Evolutionary conservation across 2,888 invertebrate species (phyloP), one percentile per base, ranked within the genome.

Genomic region (Tachystola acroxantha): DNA sequence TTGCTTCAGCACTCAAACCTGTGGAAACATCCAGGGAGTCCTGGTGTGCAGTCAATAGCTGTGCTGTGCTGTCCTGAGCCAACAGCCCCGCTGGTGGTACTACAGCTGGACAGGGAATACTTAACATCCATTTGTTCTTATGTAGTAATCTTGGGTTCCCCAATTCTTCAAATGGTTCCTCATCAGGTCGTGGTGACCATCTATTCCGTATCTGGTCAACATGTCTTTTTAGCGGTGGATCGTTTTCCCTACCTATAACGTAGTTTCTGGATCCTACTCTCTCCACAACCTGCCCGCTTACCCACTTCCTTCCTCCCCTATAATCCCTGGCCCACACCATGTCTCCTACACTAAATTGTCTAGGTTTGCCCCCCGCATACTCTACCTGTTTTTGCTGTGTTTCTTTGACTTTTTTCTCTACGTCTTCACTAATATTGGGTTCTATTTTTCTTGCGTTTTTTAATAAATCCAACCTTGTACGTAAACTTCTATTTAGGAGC

Each of bases 311-410:
- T 7, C 22, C 20, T 22, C 22, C 32, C 7, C 7, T 22, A 22
- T 32, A 32, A 22, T 16, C n/a, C 1, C 30, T 7, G 3, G 30
- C 10, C 30, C 30, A 30, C 10, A 32, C 32, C n/a, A 3, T 22
- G 7, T 32, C 22, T 22, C 32, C 32, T 22, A 22, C 32, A 20
- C 13, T 16, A 22, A 32, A 32, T 10, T 32, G 11, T 10, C 32
- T 32, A 2, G 7, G 2, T n/a, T 3, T 32, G 3, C 32, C 32
- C 1, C 30, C 30, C 9, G 19, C 30, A 10, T 14, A 14, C 10
- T 19, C 1, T 16, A 30, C 16, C 16, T 30, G 30, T 30, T 16
- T 7, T 16, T 30, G 14, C n/a, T n/a, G n/a, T 10, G 9, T n/a
- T n/a, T 6, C 10, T 4, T 16, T 4, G 5, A 30, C 30, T 19